phyloP scores from a whole-genome alignment of 2,113 vertebrate genomes.

The Centropus unirufus region DNA sequence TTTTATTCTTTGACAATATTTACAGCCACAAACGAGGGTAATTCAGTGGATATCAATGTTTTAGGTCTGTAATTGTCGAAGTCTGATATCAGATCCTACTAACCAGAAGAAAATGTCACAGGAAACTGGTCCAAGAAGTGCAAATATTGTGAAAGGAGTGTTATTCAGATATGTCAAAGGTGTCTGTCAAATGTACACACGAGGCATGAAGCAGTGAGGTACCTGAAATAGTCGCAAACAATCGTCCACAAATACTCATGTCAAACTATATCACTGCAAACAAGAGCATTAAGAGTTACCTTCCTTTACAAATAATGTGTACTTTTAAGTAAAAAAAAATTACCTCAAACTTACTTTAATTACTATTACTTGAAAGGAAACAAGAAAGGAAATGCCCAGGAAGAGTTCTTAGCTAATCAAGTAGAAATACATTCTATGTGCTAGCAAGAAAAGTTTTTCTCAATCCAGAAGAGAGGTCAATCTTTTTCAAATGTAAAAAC shows the following conservation, averaged over 20 bases:
- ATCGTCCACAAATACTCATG: background rate
- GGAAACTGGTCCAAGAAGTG: background rate
- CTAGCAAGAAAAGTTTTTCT: background rate
- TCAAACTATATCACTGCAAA: background rate
- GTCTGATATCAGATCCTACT: background rate
- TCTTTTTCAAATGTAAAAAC: background rate
- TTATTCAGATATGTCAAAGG: background rate
- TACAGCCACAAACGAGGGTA: background rate
- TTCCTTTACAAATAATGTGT: background rate
- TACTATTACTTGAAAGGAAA: background rate
- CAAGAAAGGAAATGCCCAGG: background rate
- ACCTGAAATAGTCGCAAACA: background rate
- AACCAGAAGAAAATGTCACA: background rate
- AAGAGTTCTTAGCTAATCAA: background rate
- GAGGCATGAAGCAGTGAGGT: background rate
- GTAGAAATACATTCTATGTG: fast-evolving
- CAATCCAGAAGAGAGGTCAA: background rate
- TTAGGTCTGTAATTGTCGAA: background rate
- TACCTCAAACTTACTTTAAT: background rate
- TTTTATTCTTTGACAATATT: background rate
- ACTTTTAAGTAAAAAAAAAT: background rate
- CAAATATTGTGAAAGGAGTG: background rate
- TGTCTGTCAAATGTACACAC: background rate
- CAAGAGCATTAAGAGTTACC: background rate
- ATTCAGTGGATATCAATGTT: background rate